These are phyloP conservation scores for Catharus minimus DNA, from an alignment of 2,113 vertebrate species.

Conservation along the genomic window DNA sequence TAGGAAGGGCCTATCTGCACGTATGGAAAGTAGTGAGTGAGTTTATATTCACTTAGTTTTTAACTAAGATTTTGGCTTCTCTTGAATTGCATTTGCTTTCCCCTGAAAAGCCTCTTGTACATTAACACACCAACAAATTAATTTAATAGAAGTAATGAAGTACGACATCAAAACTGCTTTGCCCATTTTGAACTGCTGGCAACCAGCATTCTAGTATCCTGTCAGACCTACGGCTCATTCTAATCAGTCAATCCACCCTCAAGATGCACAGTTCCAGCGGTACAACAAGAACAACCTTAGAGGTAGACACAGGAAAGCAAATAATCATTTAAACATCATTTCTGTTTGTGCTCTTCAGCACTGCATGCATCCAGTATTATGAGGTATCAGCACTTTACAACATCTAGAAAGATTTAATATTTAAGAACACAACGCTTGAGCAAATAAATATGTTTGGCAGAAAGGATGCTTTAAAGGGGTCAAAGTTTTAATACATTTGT, in stretches of 20 bases:
- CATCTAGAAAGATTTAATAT: background rate
- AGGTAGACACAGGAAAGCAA: background rate
- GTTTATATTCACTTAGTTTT: background rate
- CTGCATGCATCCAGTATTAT: background rate
- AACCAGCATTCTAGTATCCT: background rate
- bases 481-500: background rate
- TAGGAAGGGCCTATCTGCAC: slow-evolving; percentile 3
- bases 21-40: background rate
- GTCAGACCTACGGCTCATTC: background rate
- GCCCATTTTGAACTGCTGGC: background rate
- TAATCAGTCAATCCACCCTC: background rate
- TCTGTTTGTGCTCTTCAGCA: background rate
- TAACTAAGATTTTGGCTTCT: background rate
- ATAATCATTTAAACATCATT: background rate
- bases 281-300: background rate
- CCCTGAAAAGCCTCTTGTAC: background rate
- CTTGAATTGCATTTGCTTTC: background rate
- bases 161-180: background rate
- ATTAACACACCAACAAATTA: background rate
- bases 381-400: background rate
- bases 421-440: background rate
- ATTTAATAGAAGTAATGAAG: background rate
- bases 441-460: background rate
- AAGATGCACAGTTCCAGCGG: background rate
- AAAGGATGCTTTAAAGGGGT: background rate